Evolutionary conservation across 2,113 vertebrate species (phyloP).

Genomic region (Oreochromis tanganicae): DNA sequence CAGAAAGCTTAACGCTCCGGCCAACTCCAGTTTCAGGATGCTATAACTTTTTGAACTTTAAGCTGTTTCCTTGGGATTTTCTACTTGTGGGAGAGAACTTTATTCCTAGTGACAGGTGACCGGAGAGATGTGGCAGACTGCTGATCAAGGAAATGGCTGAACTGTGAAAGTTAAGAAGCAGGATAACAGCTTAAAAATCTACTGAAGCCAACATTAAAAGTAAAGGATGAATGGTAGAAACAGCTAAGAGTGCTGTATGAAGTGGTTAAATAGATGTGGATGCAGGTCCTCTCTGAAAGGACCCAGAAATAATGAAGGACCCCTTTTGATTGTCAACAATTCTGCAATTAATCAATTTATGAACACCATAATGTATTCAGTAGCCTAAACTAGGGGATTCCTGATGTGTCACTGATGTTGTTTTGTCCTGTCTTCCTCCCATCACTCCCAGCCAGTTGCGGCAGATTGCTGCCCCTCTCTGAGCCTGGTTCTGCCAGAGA

Average conservation of each 20-base stretch:
- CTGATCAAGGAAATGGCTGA: not conserved
- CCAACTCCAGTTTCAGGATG: slow-evolving; percentile 59
- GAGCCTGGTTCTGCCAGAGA: not conserved
- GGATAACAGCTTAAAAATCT: not conserved
- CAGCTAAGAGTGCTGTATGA: not conserved
- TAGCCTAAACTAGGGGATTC: not conserved
- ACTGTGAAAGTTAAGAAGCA: slow-evolving; percentile 6
- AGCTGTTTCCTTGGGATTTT: slow-evolving; percentile 43
- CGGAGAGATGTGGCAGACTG: not conserved
- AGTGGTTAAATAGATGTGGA: not conserved
- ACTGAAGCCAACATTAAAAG: not conserved
- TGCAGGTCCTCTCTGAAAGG: not conserved
- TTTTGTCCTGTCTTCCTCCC: not conserved
- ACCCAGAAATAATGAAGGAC: not conserved
- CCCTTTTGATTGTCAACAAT: not conserved
- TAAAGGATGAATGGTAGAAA: not conserved
- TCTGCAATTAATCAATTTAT: not conserved
- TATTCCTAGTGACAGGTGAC: slow-evolving; percentile 54
- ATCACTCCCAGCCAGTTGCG: not conserved
- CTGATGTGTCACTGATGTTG: not conserved
- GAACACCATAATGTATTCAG: not conserved
- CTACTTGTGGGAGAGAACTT: slow-evolving; percentile 1
- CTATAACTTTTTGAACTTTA: slow-evolving; percentile 51
- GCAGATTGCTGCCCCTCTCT: not conserved
- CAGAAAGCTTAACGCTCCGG: slow-evolving; percentile 16